phyloP scores from a whole-genome alignment of 2,113 vertebrate species.

The Pheucticus melanocephalus region DNA sequence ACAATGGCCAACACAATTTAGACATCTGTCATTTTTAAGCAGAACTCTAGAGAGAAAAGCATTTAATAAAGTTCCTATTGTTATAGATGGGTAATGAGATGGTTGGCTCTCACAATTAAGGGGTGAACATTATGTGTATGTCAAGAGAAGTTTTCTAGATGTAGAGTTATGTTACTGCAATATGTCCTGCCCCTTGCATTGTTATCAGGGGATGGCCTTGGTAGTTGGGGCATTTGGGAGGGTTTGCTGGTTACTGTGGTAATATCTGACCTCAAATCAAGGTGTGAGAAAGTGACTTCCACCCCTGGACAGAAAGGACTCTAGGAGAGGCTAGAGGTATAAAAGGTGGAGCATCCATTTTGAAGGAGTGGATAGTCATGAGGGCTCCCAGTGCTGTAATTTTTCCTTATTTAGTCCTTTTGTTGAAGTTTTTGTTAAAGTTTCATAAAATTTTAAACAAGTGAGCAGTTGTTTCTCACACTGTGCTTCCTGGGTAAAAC shows the following conservation, averaged over 20 bases:
- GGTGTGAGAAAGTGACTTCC: background rate
- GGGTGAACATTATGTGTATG: background rate
- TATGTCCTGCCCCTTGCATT: background rate
- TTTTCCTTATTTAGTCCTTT: background rate
- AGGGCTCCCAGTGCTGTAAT: background rate
- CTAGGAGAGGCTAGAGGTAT: background rate
- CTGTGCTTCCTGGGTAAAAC: background rate
- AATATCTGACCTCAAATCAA: background rate
- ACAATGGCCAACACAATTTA: background rate
- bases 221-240: background rate
- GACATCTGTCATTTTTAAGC: background rate
- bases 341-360: background rate
- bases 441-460: background rate
- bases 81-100: background rate
- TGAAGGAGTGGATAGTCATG: background rate
- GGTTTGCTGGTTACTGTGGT: background rate
- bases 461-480: background rate
- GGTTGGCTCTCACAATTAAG: background rate
- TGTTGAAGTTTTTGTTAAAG: background rate
- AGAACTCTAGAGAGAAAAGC: background rate
- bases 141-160: background rate
- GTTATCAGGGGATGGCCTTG: background rate
- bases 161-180: background rate
- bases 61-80: background rate
- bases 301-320: background rate